Percentiles rank a stretch among this genome's conserved stretches.
Conservation (phyloP, 2,888 invertebrate species). For the Nymphalis polychloros region DNA sequence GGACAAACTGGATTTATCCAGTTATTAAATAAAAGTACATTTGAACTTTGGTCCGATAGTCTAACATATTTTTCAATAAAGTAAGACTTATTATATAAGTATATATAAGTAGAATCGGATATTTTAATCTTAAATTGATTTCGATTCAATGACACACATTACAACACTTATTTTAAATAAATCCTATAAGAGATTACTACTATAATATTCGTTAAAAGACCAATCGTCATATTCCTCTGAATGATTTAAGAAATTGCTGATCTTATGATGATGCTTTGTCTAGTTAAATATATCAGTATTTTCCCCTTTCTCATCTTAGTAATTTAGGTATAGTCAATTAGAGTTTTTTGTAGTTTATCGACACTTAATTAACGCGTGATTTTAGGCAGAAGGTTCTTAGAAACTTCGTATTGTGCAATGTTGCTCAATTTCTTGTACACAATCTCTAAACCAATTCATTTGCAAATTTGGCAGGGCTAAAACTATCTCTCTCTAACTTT, state of each 20-base stretch:
- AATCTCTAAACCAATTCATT: no score
- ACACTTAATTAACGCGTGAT: neutral
- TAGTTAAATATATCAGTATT: neutral
- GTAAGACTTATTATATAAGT: neutral
- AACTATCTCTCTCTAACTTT: no score
- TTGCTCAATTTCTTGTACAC: no score
- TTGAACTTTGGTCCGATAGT: neutral
- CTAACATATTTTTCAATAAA: neutral
- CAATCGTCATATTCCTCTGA: neutral
- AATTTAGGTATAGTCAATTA: neutral
- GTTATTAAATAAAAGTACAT: no score
- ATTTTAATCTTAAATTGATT: neutral
- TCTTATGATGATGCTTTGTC: conserved; percentile 21
- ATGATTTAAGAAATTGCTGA: conserved; percentile 12
- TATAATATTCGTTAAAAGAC: neutral
- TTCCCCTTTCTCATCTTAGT: neutral
- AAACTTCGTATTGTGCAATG: no score
- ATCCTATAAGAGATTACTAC: no score
- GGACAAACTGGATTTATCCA: no score
- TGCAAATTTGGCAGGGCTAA: no score
- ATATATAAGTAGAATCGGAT: neutral
- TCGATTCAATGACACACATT: no score
- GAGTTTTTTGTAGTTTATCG: no score
- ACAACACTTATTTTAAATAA: no score
- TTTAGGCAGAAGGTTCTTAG: no score